Percentiles rank a stretch among this genome's conserved stretches.
Evolutionary conservation across 2,888 invertebrate genomes (phyloP).

Genomic region (Lathronympha strigana): DNA sequence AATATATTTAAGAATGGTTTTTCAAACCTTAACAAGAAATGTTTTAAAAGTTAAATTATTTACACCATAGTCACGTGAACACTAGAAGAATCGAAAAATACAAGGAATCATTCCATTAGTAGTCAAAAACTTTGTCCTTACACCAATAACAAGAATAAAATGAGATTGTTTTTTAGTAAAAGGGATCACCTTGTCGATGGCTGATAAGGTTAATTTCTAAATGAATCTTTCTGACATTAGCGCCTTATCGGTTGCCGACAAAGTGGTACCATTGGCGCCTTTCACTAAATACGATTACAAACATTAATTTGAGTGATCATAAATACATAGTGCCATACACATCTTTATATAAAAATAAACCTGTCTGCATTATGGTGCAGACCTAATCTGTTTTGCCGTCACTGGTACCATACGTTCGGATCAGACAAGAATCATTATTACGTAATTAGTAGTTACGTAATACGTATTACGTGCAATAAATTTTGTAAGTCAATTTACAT

Average conservation of each 20-base stretch:
- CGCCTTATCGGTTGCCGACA: too few species aligned
- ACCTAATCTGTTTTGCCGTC: neutral
- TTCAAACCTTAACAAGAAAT: constrained; percentile 39
- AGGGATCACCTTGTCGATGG: too few species aligned
- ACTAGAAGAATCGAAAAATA: constrained; percentile 36
- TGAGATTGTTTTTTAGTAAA: too few species aligned
- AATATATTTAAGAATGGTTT: constrained; percentile 35
- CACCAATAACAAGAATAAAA: constrained; percentile 31
- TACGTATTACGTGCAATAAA: neutral
- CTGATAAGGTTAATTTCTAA: too few species aligned
- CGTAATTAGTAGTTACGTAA: neutral
- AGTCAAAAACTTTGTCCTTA: constrained; percentile 22
- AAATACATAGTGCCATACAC: constrained; percentile 24
- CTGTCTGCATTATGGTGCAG: constrained; percentile 14
- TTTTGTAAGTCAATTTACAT: neutral
- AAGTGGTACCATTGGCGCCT: too few species aligned
- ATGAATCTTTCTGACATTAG: too few species aligned
- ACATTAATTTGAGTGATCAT: constrained; percentile 16
- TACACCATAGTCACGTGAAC: constrained; percentile 23
- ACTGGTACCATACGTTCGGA: neutral
- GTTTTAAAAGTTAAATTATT: constrained; percentile 18
- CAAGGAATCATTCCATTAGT: constrained; percentile 18
- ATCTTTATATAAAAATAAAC: constrained; percentile 18
- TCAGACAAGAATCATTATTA: neutral
- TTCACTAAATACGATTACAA: too few species aligned